Conservation (phyloP, 1,140 invertebrate species). For the Protaetia brevitarsis region DNA sequence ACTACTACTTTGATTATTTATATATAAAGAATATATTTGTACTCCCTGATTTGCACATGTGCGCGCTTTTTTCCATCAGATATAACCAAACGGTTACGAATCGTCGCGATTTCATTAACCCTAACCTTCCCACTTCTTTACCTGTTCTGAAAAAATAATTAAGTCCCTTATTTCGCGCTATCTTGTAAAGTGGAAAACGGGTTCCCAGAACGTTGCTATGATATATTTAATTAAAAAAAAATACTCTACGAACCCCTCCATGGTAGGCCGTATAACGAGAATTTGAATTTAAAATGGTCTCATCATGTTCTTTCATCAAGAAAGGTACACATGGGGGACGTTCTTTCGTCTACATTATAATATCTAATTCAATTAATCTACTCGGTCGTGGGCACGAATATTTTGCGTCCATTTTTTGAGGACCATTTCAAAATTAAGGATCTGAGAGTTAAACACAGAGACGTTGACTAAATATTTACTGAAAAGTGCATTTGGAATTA, state of each 20-base stretch:
- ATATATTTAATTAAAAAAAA: not conserved
- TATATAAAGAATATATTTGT: no score
- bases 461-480: no score
- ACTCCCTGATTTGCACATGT: no score
- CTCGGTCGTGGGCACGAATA: not conserved
- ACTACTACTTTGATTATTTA: no score
- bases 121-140: no score
- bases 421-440: not conserved
- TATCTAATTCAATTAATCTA: conserved; percentile 3
- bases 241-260: not conserved
- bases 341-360: not conserved
- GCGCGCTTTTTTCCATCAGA: no score
- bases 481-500: no score
- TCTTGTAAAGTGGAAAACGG: no score
- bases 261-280: not conserved
- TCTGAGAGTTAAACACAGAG: no score
- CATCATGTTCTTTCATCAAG: not conserved
- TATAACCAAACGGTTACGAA: no score
- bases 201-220: not conserved
- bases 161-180: not conserved
- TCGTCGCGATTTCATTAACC: no score
- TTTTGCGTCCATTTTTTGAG: not conserved
- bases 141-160: not conserved
- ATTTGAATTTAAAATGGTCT: not conserved
- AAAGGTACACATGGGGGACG: not conserved